Base-by-base conservation (phyloP, 1,140 invertebrate species). In the Cotesia typhae region DNA sequence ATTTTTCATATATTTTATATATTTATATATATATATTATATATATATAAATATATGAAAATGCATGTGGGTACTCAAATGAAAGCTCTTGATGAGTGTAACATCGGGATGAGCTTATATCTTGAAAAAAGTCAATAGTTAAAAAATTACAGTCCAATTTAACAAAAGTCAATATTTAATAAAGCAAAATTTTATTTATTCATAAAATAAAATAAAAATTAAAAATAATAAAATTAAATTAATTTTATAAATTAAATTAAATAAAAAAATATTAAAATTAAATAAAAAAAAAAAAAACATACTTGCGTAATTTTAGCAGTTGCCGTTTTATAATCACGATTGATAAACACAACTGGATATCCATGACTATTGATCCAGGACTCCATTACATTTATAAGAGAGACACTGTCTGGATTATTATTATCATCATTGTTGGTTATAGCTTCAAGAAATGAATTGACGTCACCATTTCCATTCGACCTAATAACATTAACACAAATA, bases 331-430 rank as follows among this genome's bases (percentile, higher is more conserved):
- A 90, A 76, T 91, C 81, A 68, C 88, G 85, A 0, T 78, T 85
- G 4, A 93, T 85, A 1, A 85, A 90, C 2, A 94, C 83, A 2
- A 92, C 83, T 0, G 93, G 93, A 82, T 92, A 92, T 61, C 90
- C 88, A 77, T 88, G 89, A 80, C 92, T 89, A 20, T 86, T 81
- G 1, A 89, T 90, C 92, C 93, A 94, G 0, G 89, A 88, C 67
- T 91, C 85, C 78, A 90, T 89, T 12, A 90, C 83, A 5, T 86
- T 79, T 67, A 85, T 82, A 1, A 91, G 79, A 5, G 84, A 82
- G 3, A 86, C 70, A 20, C 76, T 74, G 3, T 64, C 5, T 1
- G 81, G 75, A 51, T 89, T 70, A 55, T 77, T 74, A 67, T 84
- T 84, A 2, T 84, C 85, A 76, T 90, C 88, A 61, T 88, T 82